Percentiles rank a stretch among this genome's conserved stretches.
phyloP scores from a whole-genome alignment of 2,797 vertebrate genomes.

The Bovichtus diacanthus region DNA sequence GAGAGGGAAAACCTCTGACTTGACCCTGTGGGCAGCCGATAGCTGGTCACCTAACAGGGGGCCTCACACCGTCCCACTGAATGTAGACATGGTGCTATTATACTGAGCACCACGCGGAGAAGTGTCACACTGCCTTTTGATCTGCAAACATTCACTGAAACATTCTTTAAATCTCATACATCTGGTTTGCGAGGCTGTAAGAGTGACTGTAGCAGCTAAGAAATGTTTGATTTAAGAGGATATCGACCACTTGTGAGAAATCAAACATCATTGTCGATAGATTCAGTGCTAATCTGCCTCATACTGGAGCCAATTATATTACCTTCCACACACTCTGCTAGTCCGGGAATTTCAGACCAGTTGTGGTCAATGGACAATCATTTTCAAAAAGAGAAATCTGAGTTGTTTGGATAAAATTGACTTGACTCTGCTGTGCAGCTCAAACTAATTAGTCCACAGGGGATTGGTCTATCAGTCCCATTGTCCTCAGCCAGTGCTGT shows the following conservation, averaged over 20 bases:
- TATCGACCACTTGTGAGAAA: neutral
- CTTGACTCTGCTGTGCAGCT: conserved; percentile 39
- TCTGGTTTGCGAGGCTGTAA: neutral
- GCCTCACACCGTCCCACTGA: conserved; percentile 31
- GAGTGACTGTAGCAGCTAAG: neutral
- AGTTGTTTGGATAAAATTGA: conserved; percentile 7
- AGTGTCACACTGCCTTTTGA: conserved; percentile 30
- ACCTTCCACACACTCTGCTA: neutral
- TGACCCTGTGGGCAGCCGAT: conserved; percentile 37
- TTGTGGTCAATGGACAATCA: neutral
- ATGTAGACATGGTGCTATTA: conserved; percentile 23
- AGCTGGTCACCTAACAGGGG: conserved; percentile 39
- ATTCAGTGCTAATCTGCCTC: neutral
- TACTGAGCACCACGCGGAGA: conserved; percentile 11
- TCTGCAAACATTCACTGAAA: conserved; percentile 13
- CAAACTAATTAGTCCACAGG: conserved; percentile 56
- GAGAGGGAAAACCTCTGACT: conserved; percentile 46
- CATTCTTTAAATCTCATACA: neutral
- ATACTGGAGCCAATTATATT: neutral
- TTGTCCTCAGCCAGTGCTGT: conserved; percentile 42
- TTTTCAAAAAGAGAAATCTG: neutral
- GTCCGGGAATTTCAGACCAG: neutral
- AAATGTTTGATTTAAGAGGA: neutral
- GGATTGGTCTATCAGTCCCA: conserved; percentile 39
- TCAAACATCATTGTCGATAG: neutral